Conservation (phyloP, 2,888 invertebrate species). For the Drosophila flavopinicola region DNA sequence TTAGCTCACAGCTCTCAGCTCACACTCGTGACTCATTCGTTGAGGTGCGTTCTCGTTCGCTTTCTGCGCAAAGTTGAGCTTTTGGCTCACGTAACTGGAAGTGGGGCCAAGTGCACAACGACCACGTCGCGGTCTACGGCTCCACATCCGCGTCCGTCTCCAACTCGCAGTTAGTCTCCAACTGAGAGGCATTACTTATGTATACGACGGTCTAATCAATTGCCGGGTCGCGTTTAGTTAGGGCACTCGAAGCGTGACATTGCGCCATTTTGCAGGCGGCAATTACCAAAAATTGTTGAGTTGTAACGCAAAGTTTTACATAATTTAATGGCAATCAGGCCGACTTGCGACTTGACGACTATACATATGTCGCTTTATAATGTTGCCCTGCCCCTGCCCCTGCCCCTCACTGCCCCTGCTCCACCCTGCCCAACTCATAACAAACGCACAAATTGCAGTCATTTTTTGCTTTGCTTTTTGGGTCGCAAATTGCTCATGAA, state of each 20-base stretch:
- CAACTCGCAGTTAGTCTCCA: neutral
- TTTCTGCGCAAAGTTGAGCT: slow-evolving; percentile 33
- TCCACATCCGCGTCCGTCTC: slow-evolving; percentile 1
- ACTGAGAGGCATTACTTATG: slow-evolving; percentile 50
- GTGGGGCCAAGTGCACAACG: slow-evolving; percentile 41
- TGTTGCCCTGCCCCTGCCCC: slow-evolving; percentile 33
- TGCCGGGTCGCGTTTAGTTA: slow-evolving; percentile 70
- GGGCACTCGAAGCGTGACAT: slow-evolving; percentile 72
- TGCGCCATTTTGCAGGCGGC: slow-evolving; percentile 73
- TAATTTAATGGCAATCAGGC: slow-evolving; percentile 77
- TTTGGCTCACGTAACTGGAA: slow-evolving; percentile 49
- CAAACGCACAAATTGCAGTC: slow-evolving; percentile 50
- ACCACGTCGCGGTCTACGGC: slow-evolving; percentile 8
- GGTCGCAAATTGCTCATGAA: slow-evolving; percentile 67
- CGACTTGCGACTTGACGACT: slow-evolving; percentile 16
- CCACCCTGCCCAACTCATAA: slow-evolving; percentile 48
- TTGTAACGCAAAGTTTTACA: slow-evolving; percentile 72
- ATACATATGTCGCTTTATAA: slow-evolving; percentile 44
- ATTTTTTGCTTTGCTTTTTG: slow-evolving; percentile 3
- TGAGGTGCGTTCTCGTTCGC: slow-evolving; percentile 25
- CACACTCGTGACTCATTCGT: slow-evolving; percentile 14
- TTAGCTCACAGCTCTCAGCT: too few species aligned
- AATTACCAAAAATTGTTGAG: slow-evolving; percentile 72
- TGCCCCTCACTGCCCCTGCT: neutral
- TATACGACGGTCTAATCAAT: slow-evolving; percentile 68